Evolutionary conservation across 2,113 vertebrate species (phyloP).

Genomic region (Bos javanicus): DNA sequence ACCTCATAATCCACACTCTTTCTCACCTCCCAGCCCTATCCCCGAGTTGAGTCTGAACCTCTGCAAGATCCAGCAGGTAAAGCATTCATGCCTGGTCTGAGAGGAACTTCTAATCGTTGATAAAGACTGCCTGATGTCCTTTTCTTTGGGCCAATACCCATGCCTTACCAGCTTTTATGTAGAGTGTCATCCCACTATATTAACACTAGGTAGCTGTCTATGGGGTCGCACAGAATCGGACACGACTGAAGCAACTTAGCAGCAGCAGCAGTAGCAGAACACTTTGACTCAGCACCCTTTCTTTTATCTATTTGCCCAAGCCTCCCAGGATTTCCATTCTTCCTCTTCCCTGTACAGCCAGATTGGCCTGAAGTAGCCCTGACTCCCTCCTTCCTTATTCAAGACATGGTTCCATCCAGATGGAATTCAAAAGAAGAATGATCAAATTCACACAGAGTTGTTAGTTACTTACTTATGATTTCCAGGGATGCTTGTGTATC

Average conservation of each 20-base stretch:
- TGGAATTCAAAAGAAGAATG: background rate
- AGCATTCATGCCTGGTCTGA: background rate
- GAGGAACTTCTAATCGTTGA: background rate
- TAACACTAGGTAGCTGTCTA: background rate
- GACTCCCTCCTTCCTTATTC: background rate
- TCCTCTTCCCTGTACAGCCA: background rate
- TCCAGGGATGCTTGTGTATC: background rate
- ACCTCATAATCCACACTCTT: background rate
- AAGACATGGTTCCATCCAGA: background rate
- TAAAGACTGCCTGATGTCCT: background rate
- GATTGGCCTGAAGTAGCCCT: background rate
- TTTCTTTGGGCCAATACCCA: background rate
- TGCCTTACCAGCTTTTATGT: background rate
- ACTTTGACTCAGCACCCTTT: background rate
- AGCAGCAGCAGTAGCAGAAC: background rate
- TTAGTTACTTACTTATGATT: background rate
- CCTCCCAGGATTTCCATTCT: background rate
- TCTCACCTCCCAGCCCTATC: background rate
- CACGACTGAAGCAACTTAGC: too few relatives aligned
- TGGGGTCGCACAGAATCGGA: too few relatives aligned
- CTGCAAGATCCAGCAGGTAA: background rate
- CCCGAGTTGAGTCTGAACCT: background rate
- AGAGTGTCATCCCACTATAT: background rate
- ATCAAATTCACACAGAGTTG: background rate
- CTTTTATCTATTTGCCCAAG: background rate